Conservation (phyloP, 2,113 vertebrate genomes). For the Dolichallabes microphthalmus region DNA sequence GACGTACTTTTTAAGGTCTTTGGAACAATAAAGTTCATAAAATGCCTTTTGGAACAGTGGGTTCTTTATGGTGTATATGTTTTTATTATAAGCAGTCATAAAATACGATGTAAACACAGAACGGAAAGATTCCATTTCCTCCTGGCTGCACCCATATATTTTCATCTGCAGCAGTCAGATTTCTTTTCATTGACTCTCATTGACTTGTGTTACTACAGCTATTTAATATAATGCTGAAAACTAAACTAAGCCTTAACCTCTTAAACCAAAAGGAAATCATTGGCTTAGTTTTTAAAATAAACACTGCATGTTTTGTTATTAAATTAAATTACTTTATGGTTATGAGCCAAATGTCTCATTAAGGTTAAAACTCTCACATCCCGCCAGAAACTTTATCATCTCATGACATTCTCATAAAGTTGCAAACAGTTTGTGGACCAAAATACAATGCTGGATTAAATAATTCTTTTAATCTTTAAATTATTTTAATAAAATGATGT, state of each 20-base stretch:
- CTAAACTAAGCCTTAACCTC: not conserved
- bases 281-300: not conserved
- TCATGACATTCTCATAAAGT: too few species aligned
- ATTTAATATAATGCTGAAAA: not conserved
- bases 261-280: not conserved
- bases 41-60: not conserved
- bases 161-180: not conserved
- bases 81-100: constrained; percentile 22
- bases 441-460: too few species aligned
- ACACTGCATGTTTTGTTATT: not conserved
- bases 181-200: not conserved
- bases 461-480: too few species aligned
- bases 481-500: too few species aligned
- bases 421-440: too few species aligned
- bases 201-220: not conserved
- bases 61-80: constrained; percentile 29
- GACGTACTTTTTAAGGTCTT: not conserved
- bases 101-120: constrained; percentile 20
- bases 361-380: not conserved
- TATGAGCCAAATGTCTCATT: not conserved
- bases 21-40: not conserved
- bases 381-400: too few species aligned
- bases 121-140: constrained; percentile 1
- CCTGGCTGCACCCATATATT: not conserved
- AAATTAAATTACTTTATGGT: not conserved